phyloP scores from a whole-genome alignment of 2,888 invertebrate genomes.

The Harmothoe impar region DNA sequence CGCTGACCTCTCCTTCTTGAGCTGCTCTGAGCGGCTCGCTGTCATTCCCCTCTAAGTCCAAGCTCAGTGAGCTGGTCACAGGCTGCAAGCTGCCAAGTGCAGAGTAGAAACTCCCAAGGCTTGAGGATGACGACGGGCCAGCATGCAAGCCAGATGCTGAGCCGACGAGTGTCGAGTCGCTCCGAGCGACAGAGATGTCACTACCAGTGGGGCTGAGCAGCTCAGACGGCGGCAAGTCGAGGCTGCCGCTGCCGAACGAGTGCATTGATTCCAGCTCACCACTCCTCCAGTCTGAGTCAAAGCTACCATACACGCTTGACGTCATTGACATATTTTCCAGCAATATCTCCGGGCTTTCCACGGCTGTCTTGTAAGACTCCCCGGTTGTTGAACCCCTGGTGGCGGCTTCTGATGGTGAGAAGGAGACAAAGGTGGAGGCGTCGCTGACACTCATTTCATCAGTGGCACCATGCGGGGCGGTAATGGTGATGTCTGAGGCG shows the following conservation, averaged over 20 bases:
- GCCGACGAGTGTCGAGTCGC: not conserved
- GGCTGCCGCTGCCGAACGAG: conserved; percentile 22
- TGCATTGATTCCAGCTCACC: conserved; percentile 64
- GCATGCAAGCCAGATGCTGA: not conserved
- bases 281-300: conserved; percentile 77
- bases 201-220: not conserved
- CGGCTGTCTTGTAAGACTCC: conserved; percentile 38
- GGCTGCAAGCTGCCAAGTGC: conserved; percentile 50
- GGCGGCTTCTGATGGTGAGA: not conserved
- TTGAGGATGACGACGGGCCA: conserved; percentile 26
- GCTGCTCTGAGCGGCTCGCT: not conserved
- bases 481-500: conserved; percentile 40
- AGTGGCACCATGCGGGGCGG: not conserved
- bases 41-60: not conserved
- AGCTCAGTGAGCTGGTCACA: not conserved
- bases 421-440: conserved; percentile 47
- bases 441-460: conserved; percentile 22
- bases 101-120: conserved; percentile 59
- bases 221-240: not conserved
- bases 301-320: conserved; percentile 80
- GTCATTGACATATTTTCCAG: conserved; percentile 74
- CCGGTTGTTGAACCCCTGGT: not conserved
- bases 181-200: not conserved
- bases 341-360: conserved; percentile 54
- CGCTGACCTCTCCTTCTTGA: not conserved